Percentiles rank a stretch among this genome's conserved stretches.
Conservation (phyloP, 2,888 invertebrate species). For the Arctia plantaginis region DNA sequence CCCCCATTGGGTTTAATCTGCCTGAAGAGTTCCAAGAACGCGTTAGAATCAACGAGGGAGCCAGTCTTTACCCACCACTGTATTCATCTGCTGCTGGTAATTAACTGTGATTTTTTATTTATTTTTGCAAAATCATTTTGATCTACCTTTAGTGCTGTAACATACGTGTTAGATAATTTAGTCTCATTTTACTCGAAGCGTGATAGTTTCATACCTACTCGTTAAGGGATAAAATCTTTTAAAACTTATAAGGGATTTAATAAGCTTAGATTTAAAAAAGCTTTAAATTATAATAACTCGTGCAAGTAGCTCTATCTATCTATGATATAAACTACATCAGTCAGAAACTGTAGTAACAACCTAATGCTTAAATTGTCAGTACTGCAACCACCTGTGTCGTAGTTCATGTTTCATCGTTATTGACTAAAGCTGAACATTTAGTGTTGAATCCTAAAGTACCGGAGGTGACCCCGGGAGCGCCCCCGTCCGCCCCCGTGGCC, state of each 20-base stretch:
- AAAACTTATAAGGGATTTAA: no score
- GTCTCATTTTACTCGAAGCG: no score
- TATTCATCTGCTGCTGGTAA: constrained; percentile 75
- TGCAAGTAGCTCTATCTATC: not conserved
- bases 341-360: not conserved
- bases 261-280: no score
- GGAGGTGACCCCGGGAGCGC: constrained; percentile 37
- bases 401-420: constrained; percentile 32
- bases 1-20: constrained; percentile 69
- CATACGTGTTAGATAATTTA: not conserved
- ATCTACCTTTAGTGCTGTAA: not conserved
- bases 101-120: constrained; percentile 13
- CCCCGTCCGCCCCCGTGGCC: constrained; percentile 15
- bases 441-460: constrained; percentile 75
- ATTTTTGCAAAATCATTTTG: not conserved
- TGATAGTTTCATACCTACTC: no score
- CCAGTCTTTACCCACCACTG: constrained; percentile 71
- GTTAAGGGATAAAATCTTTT: no score
- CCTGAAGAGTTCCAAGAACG: constrained; percentile 71
- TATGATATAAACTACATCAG: not conserved
- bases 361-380: not conserved
- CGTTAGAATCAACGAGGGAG: constrained; percentile 59
- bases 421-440: constrained; percentile 58
- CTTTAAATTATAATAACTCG: not conserved
- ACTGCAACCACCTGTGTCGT: not conserved